Base-by-base conservation (phyloP, 2,113 vertebrate species). In the Hippocampus mohnikei region DNA sequence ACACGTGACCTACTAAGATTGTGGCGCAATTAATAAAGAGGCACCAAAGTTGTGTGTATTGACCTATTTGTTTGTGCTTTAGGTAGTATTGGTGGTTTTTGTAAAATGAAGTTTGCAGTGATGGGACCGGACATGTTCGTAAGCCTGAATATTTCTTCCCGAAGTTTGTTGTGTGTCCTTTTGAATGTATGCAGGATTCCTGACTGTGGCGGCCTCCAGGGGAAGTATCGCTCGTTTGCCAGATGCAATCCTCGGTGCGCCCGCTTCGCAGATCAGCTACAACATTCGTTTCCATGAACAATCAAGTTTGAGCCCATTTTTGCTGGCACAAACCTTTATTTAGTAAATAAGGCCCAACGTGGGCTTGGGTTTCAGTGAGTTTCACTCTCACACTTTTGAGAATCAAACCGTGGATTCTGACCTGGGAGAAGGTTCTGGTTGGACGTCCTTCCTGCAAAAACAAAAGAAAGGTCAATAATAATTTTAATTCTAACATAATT, bases 351-450 rank as follows among this genome's bases (percentile, higher is more conserved):
- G 44, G 44, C 44, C 44, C 44, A 15, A 48, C 2, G 15, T 33
- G 29, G 11, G 41, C 41, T 42, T 42, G 41, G 50, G 1, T 21
- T 21, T 52, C 7, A 52, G 7, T 2, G 50, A 52, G 20, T 5
- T 52, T 52, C 5, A 52, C 20, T 52, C 20, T 20, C 1, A n/a
- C 8, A 52, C 20, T 21, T 52, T n/a, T 53, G n/a, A 25, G 3
- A 46, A 15, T 27, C 12, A 44, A 67, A 4, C 2, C 4, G 5
- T 62, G 55, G 23, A 53, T 44, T 94, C 94, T 92, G 87, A 98
- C 97, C 96, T 95, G 75, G 95, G 95, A 25, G 95, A 95, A 0
- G 94, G 93, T 70, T 98, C 97, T 0, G 94, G 93, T 78, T 96
- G 97, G 64, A 91, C 92, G 60, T 98, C 97, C 90, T 97, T 98